These are phyloP conservation scores for Myotis davidii DNA, from an alignment of 2,113 vertebrate species.

Conservation along the genomic window DNA sequence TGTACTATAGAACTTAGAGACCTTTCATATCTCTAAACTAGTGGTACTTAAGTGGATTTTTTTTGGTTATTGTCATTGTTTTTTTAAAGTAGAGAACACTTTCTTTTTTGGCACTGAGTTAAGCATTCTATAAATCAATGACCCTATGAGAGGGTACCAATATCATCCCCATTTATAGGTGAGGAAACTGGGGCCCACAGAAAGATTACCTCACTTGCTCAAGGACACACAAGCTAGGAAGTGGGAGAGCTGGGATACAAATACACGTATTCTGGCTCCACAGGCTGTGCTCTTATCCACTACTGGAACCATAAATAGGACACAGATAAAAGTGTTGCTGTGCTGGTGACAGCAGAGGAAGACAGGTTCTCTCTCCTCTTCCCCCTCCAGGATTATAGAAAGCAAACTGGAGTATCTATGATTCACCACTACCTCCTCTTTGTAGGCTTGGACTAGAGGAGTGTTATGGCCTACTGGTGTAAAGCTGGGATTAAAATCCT, in stretches of 20 bases:
- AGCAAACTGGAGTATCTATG: not conserved
- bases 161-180: constrained; percentile 42
- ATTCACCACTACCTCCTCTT: not conserved
- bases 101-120: constrained; percentile 64
- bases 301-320: not conserved
- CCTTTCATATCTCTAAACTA: not conserved
- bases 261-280: not conserved
- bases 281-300: not conserved
- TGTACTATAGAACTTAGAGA: not conserved
- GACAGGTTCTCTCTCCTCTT: too few species aligned
- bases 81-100: not conserved
- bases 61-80: not conserved
- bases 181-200: constrained; percentile 45
- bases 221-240: constrained; percentile 49
- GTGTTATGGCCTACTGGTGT: not conserved
- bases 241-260: not conserved
- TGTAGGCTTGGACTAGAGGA: not conserved
- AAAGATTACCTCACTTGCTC: constrained; percentile 18
- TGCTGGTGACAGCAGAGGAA: not conserved
- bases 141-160: constrained; percentile 31
- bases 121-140: constrained; percentile 39
- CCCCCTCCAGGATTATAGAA: not conserved
- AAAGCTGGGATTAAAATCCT: not conserved
- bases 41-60: not conserved
- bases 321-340: not conserved